Base-by-base conservation (phyloP, 2,888 invertebrate species). In the Timema cristinae region DNA sequence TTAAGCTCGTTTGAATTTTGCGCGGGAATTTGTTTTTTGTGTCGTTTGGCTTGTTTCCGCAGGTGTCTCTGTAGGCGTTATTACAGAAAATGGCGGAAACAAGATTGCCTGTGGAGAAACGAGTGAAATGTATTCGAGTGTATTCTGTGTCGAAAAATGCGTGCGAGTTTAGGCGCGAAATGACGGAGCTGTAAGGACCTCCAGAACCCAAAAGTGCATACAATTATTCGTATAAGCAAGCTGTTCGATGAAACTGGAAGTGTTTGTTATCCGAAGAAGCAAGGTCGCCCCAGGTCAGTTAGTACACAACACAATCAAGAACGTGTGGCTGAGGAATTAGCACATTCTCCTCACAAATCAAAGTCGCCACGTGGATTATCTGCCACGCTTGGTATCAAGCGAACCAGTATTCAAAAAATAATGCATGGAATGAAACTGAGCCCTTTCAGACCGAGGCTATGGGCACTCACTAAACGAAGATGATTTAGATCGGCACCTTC, bases 221-320 rank as follows among this genome's bases (percentile, higher is more conserved):
- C 32, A 5, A n/a, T 59, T 9, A 13, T 59, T 59, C 59, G 59
- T 5, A 59, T 59, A 59, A 59, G 9, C 59, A 10, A n/a, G 61
- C 6, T 61, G 61, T 61, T 61, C 0, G 61, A n/a, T 61, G 61
- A 61, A 11, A 15, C 11, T 13, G n/a, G 13, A 61, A 61, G 6
- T 61, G 61, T 13, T 15, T n/a, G n/a, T 15, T 15, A 61, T 61
- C 11, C 7, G 4, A 61, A 13, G 16, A 61, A 15, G n/a, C 13
- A 10, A 61, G 61, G 61, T 10, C 61, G n/a, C 47, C 61, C 61
- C 61, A 2, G 61, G 61, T n/a, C 16, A 10, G 61, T 61, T 61
- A 9, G 5, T 61, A 61, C 13, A 61, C 6, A 61, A 61, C 61
- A 61, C 5, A 61, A 61, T 61, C 11, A 61, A 61, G 11, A 61